Evolutionary conservation across 2,113 vertebrate species (phyloP), one percentile per base, ranked within the genome.

Genomic region (Zosterops lateralis): DNA sequence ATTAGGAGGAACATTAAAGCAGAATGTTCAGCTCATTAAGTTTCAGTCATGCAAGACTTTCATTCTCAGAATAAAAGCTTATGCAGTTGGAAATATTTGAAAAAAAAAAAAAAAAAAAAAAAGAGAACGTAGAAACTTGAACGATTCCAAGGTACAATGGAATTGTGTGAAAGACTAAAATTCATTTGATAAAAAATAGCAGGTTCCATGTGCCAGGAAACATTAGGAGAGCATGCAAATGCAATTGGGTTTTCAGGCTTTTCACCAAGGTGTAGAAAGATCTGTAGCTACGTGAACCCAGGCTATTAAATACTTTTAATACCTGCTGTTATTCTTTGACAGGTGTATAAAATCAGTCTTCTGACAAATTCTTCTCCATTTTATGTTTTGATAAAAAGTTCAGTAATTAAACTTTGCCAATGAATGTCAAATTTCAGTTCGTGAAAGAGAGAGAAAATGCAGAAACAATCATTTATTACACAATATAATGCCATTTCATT

Each of bases 341-440:
- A 95, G 89, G 89, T 89, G 51, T 95, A 64, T 93, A 94, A 97
- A 97, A 95, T 94, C 95, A 95, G 78, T 62, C 90, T 92, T 93
- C 92, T 97, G 95, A 97, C 90, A 97, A 96, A 96, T 96, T 97
- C 88, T 84, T 72, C 90, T 81, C 86, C 70, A 70, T 91, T 97
- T 96, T 95, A 87, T 97, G 89, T 95, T 95, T 96, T 97, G 96
- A 98, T 97, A 97, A 96, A 95, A 96, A 95, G 84, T 96, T 97
- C 92, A 93, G n/a, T 97, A 97, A 97, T 97, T 97, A 97, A 97
- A 96, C 92, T 95, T 96, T 94, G 64, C 80, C 85, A 86, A 38
- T 76, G 74, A 58, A 96, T 94, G 92, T 86, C 87, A 92, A 64
- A 95, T 97, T 93, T 95, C 65, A 90, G 90, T 96, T 96, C 91